Evolutionary conservation across 2,113 vertebrate genomes (phyloP).

Genomic region (Indri indri): DNA sequence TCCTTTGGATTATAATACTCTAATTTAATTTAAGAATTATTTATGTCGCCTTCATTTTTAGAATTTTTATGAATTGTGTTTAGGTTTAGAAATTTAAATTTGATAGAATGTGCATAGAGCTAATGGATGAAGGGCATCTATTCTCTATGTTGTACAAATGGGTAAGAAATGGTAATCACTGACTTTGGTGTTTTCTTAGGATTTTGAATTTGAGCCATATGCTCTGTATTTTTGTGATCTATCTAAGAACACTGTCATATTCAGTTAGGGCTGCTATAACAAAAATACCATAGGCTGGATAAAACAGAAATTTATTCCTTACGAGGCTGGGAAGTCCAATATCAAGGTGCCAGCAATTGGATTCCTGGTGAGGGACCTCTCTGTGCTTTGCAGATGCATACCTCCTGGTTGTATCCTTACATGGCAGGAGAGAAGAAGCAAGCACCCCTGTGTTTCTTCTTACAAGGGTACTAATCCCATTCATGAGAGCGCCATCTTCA

Average conservation of each 20-base stretch:
- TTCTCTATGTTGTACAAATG: not conserved
- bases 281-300: not conserved
- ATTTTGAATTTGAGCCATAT: not conserved
- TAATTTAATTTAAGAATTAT: constrained; percentile 11
- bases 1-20: not conserved
- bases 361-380: not conserved
- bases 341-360: not conserved
- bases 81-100: not conserved
- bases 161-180: not conserved
- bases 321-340: not conserved
- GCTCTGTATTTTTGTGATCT: not conserved
- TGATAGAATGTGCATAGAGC: not conserved
- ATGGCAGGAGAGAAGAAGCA: not conserved
- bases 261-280: not conserved
- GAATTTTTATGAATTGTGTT: not conserved
- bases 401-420: not conserved
- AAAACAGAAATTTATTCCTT: not conserved
- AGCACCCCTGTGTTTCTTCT: not conserved
- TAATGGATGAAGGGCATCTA: not conserved
- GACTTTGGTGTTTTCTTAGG: constrained; percentile 23
- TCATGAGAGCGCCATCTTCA: not conserved
- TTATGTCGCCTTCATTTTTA: not conserved
- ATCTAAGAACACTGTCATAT: not conserved
- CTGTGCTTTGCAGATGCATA: not conserved
- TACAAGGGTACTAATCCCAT: not conserved